Evolutionary conservation across 2,113 vertebrate genomes (phyloP), one percentile per base, ranked within the genome.

Genomic region (Brachionichthys hirsutus): DNA sequence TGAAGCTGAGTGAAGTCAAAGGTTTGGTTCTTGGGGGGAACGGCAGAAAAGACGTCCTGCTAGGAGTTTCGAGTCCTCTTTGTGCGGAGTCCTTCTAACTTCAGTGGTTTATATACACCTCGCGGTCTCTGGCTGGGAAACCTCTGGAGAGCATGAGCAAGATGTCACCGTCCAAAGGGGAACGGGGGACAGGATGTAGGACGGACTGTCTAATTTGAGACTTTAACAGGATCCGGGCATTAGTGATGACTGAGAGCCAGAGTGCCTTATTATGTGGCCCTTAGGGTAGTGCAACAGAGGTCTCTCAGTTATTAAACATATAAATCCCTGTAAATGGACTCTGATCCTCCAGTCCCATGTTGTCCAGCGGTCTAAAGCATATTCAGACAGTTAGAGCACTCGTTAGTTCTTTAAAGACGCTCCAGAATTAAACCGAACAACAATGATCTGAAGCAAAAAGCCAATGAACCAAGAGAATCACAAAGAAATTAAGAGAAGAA

Each of bases 301-400:
- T 78, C 67, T 46, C 55, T 12, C 67, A 62, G 67, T 87, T 87
- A 90, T 87, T 85, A 87, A 89, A 88, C 67, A 78, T 67, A 88
- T 87, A 87, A 89, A 89, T 88, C 85, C 13, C 45, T 20, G 20
- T 62, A 87, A 87, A 89, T 83, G 73, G 81, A 73, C 62, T 42
- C 36, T 0, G 58, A 70, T n/a, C 58, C 60, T 67, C 18, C 18
- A 65, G 47, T 77, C 80, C 70, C 77, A n/a, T 19, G 57, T 62
- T 53, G 76, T 64, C 59, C 59, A 35, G 8, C 16, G 44, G 60
- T 52, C 50, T 10, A 12, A 2, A 45, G 35, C 30, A 34, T 55
- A 38, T 38, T 36, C 16, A 46, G 15, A 73, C 12, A 61, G 15
- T 9, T 30, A 64, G 4, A 47, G 44, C 22, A 52, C 41, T 64